Conservation (phyloP, 2,888 invertebrate genomes). For the Caenorhabditis sp. region DNA sequence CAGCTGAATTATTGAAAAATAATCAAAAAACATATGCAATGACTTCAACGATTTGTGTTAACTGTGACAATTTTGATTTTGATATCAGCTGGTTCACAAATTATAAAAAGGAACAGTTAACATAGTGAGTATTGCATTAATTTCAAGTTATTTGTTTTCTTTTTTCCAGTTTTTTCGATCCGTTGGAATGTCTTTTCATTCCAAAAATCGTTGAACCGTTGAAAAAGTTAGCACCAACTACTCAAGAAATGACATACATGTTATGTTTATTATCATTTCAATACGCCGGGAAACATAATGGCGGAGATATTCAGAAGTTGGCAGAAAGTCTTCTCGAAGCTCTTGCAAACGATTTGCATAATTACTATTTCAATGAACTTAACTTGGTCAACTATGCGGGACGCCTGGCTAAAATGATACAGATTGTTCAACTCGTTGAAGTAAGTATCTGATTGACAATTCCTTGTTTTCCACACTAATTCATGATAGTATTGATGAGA, state of each 20-base stretch:
- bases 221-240: not conserved
- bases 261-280: slow-evolving; percentile 1
- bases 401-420: not conserved
- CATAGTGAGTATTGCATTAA: not conserved
- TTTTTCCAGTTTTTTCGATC: slow-evolving; percentile 8
- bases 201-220: not conserved
- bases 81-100: slow-evolving; percentile 10
- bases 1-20: slow-evolving; percentile 14
- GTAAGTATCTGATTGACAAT: not conserved
- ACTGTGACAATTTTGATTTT: not conserved
- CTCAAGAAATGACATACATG: slow-evolving; percentile 9
- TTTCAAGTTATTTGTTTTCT: too few species aligned
- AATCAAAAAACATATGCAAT: not conserved
- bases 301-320: not conserved
- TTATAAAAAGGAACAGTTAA: slow-evolving; percentile 8
- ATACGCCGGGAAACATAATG: not conserved
- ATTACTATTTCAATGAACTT: slow-evolving; percentile 4
- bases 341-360: not conserved
- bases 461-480: not conserved
- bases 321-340: not conserved
- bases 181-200: not conserved
- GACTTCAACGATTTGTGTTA: not conserved
- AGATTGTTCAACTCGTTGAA: slow-evolving; percentile 2
- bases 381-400: not conserved
- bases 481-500: too few species aligned